Evolutionary conservation across 2,797 vertebrate genomes (phyloP).

Genomic region (Erpetoichthys calabaricus): DNA sequence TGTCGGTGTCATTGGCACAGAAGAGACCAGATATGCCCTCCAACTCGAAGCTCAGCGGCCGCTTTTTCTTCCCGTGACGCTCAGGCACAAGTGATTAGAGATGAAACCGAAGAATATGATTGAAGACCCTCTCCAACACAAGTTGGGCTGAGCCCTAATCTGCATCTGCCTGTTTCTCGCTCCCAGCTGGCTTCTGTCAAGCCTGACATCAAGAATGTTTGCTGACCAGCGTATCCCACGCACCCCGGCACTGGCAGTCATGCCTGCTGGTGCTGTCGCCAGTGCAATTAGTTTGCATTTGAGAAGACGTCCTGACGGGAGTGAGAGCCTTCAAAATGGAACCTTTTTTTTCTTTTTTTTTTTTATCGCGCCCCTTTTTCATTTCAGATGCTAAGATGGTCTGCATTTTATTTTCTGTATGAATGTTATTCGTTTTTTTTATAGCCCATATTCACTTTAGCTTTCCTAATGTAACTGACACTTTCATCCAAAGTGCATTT

Average conservation of each 20-base stretch:
- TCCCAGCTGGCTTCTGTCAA: conserved; percentile 67
- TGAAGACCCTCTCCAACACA: conserved; percentile 25
- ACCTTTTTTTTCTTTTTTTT: too few relatives aligned
- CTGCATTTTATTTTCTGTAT: too few relatives aligned
- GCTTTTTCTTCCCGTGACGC: conserved; percentile 39
- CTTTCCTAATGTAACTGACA: too few relatives aligned
- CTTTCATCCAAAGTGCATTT: too few relatives aligned
- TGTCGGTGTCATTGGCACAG: conserved; percentile 19
- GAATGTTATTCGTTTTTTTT: too few relatives aligned
- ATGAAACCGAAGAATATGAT: conserved; percentile 28
- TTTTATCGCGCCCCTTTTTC: too few relatives aligned
- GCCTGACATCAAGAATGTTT: conserved; percentile 61
- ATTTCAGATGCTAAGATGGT: too few relatives aligned
- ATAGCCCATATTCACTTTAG: too few relatives aligned
- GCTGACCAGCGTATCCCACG: conserved; percentile 20
- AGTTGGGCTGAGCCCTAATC: conserved; percentile 42
- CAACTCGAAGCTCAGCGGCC: conserved; percentile 3
- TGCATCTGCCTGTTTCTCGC: conserved; percentile 31
- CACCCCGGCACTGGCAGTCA: conserved; percentile 17
- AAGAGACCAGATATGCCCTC: conserved; percentile 5
- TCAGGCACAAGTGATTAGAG: conserved; percentile 50
- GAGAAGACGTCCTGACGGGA: too few relatives aligned
- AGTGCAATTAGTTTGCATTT: conserved; percentile 6
- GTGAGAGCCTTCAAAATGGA: too few relatives aligned
- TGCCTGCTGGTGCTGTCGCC: conserved; percentile 20